phyloP scores from a whole-genome alignment of 2,888 invertebrate species.

The Hydrotaea diabolus region DNA sequence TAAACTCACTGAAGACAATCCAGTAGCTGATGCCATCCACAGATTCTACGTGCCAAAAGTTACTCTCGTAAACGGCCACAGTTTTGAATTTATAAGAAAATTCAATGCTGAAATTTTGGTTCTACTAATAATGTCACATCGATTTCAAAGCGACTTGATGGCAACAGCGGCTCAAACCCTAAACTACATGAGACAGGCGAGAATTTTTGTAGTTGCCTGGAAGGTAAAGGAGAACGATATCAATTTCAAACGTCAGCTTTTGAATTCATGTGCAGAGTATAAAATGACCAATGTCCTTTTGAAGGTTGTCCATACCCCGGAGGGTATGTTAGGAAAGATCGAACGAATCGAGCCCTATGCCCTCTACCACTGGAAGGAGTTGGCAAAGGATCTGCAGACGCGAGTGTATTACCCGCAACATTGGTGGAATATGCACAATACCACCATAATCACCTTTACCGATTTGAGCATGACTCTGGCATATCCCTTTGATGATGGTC shows the following conservation, averaged over 20 bases:
- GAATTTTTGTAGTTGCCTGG: constrained; percentile 42
- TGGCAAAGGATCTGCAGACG: background rate
- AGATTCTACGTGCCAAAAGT: constrained; percentile 17
- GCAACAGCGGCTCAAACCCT: background rate
- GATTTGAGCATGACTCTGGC: constrained; percentile 71
- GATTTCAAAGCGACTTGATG: background rate
- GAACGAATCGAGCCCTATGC: background rate
- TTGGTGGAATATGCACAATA: constrained; percentile 10
- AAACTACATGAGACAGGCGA: constrained; percentile 35
- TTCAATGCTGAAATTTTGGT: constrained; percentile 42
- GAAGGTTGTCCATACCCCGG: background rate
- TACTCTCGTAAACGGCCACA: background rate
- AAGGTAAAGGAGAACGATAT: background rate
- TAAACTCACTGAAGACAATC: background rate
- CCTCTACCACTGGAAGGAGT: background rate
- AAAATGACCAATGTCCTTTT: constrained; percentile 40
- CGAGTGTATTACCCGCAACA: background rate
- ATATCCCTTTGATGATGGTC: constrained; percentile 35
- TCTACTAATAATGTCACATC: constrained; percentile 42
- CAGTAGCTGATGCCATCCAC: background rate
- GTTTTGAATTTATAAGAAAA: constrained; percentile 28
- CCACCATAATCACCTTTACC: constrained; percentile 58
- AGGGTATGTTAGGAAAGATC: background rate
- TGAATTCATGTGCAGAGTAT: background rate
- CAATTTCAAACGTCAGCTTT: background rate